A percentile compares a stretch with the other conserved stretches of the same genome.
phyloP scores from a whole-genome alignment of 1,140 invertebrate genomes.

The Drosophila neocordata region DNA sequence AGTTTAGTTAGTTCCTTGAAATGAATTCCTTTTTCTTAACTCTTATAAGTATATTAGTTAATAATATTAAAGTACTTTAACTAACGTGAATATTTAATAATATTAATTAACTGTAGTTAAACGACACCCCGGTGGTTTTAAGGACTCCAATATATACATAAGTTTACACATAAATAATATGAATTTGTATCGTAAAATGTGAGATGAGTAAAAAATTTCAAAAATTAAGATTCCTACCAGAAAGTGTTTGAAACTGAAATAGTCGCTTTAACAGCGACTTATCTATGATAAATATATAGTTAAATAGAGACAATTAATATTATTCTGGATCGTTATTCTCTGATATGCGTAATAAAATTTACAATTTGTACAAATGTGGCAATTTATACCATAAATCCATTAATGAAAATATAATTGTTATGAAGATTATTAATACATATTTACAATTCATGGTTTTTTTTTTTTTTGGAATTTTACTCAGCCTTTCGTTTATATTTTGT shows the following conservation, averaged over 20 bases:
- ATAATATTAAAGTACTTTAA: not conserved
- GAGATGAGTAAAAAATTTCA: not conserved
- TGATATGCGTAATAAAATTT: not conserved
- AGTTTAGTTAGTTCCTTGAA: not conserved
- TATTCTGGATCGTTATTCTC: not conserved
- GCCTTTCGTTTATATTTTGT: not conserved
- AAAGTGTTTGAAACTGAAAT: too few species aligned
- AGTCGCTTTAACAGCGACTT: too few species aligned
- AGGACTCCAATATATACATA: too few species aligned
- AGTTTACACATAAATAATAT: not conserved
- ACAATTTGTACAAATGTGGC: not conserved
- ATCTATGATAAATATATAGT: too few species aligned
- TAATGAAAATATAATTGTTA: not conserved
- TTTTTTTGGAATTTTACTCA: not conserved
- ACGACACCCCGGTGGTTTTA: not conserved
- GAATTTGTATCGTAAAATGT: not conserved
- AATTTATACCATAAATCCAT: not conserved
- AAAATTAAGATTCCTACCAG: too few species aligned
- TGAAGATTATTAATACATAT: not conserved
- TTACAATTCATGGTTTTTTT: not conserved
- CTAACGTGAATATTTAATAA: not conserved
- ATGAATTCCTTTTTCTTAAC: not conserved
- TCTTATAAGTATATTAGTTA: not conserved
- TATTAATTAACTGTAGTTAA: not conserved
- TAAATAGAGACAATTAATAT: too few species aligned